phyloP scores from a whole-genome alignment of 2,888 invertebrate genomes.

The Notodonta ziczac region DNA sequence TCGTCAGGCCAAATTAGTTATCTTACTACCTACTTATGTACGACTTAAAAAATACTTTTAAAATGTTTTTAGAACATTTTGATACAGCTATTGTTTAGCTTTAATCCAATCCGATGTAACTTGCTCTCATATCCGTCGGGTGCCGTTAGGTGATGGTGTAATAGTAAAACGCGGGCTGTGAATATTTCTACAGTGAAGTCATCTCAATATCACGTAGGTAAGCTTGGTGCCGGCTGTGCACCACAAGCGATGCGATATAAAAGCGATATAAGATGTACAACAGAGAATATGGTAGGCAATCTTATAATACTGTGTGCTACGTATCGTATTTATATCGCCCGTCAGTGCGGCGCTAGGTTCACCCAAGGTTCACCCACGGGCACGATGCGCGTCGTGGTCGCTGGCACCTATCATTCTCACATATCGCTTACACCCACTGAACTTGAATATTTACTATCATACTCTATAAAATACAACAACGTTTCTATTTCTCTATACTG shows the following conservation, averaged over 20 bases:
- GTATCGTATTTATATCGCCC: background rate
- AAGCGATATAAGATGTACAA: background rate
- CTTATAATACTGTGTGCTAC: too few species aligned
- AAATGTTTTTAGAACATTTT: background rate
- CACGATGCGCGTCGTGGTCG: constrained; percentile 34
- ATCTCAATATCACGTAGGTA: constrained; percentile 5
- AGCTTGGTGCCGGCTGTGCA: background rate
- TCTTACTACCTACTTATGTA: background rate
- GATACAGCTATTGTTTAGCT: constrained; percentile 2
- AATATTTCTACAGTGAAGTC: constrained; percentile 37
- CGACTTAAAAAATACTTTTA: background rate
- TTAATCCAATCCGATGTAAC: constrained; percentile 13
- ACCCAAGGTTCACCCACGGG: background rate
- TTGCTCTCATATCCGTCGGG: constrained; percentile 9
- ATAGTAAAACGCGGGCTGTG: constrained; percentile 32
- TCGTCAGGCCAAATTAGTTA: background rate
- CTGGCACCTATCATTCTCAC: constrained; percentile 45
- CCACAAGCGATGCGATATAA: background rate
- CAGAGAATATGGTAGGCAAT: too few species aligned
- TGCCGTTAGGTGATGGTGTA: constrained; percentile 30
- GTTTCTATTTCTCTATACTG: constrained; percentile 5
- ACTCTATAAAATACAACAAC: constrained; percentile 3
- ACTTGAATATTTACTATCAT: constrained; percentile 22
- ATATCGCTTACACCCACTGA: constrained; percentile 51
- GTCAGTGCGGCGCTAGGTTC: constrained; percentile 2